Evolutionary conservation across 2,888 invertebrate species (phyloP).

Genomic region (Chrysina gloriosa): DNA sequence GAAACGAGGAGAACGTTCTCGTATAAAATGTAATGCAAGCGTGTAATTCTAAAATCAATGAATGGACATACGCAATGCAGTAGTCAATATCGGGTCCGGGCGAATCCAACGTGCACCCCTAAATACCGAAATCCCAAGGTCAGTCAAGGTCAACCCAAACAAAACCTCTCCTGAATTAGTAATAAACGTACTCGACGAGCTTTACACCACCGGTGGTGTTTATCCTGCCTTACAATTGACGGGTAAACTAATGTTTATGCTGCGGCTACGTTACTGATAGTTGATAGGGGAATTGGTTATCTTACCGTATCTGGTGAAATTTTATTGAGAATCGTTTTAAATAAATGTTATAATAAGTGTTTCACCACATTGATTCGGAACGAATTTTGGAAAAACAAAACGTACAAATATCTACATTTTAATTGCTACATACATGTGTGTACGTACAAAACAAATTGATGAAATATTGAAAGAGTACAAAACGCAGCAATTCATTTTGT

Average conservation of each 20-base stretch:
- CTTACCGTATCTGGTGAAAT: neutral
- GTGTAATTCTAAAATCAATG: conserved; percentile 51
- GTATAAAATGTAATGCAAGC: conserved; percentile 37
- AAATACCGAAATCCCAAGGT: conserved; percentile 49
- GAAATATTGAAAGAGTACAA: too few species aligned
- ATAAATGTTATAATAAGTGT: too few species aligned
- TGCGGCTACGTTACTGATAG: conserved; percentile 7
- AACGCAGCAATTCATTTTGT: too few species aligned
- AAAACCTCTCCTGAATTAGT: conserved; percentile 41
- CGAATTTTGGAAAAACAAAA: too few species aligned
- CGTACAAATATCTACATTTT: too few species aligned
- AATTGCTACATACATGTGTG: too few species aligned
- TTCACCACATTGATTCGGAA: too few species aligned
- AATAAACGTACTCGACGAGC: conserved; percentile 13
- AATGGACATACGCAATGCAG: conserved; percentile 54
- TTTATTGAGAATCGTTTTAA: neutral
- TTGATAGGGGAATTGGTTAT: neutral
- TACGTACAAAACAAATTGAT: too few species aligned
- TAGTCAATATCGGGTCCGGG: conserved; percentile 50
- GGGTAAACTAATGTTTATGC: neutral
- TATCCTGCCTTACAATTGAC: conserved; percentile 21
- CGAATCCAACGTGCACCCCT: conserved; percentile 44
- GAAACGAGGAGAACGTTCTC: neutral
- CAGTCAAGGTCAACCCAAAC: conserved; percentile 45
- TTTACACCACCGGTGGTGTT: conserved; percentile 23